phyloP scores from a whole-genome alignment of 1,140 invertebrate species.

The Drosophila miranda region DNA sequence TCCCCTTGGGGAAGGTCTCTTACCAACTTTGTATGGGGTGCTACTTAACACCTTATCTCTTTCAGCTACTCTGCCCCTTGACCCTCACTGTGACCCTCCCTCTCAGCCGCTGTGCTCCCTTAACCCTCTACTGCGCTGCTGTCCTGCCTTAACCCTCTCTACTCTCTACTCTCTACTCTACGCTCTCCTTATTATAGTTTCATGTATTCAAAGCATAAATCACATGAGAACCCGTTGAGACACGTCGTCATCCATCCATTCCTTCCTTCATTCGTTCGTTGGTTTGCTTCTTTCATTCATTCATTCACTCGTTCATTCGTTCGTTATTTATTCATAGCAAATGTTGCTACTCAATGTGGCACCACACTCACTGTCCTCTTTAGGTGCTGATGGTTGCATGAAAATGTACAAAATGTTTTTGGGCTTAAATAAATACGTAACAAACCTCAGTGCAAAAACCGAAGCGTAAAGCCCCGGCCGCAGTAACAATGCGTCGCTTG shows the following conservation, averaged over 20 bases:
- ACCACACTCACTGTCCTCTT: not conserved
- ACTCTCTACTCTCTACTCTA: slow-evolving; percentile 1
- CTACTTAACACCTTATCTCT: no score
- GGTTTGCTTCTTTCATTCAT: slow-evolving; percentile 14
- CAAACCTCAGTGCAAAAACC: slow-evolving; percentile 54
- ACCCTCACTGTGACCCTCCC: no score
- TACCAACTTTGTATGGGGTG: no score
- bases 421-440: slow-evolving; percentile 64
- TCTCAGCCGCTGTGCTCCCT: no score
- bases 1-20: not conserved
- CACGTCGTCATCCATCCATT: slow-evolving; percentile 21
- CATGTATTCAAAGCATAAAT: slow-evolving; percentile 73
- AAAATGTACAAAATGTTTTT: slow-evolving; percentile 56
- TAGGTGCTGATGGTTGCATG: slow-evolving; percentile 59
- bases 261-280: not conserved
- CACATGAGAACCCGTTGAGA: slow-evolving; percentile 50
- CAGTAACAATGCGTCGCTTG: slow-evolving; percentile 70
- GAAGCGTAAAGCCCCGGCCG: slow-evolving; percentile 47
- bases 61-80: no score
- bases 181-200: slow-evolving; percentile 58
- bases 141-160: not conserved
- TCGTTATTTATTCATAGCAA: slow-evolving; percentile 77
- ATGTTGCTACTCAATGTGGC: slow-evolving; percentile 34
- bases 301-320: slow-evolving; percentile 27
- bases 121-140: no score